Percentiles rank a stretch among this genome's conserved stretches.
These are phyloP conservation scores for Pseudonaja textilis DNA, from an alignment of 2,113 vertebrate species.

Conservation along the genomic window DNA sequence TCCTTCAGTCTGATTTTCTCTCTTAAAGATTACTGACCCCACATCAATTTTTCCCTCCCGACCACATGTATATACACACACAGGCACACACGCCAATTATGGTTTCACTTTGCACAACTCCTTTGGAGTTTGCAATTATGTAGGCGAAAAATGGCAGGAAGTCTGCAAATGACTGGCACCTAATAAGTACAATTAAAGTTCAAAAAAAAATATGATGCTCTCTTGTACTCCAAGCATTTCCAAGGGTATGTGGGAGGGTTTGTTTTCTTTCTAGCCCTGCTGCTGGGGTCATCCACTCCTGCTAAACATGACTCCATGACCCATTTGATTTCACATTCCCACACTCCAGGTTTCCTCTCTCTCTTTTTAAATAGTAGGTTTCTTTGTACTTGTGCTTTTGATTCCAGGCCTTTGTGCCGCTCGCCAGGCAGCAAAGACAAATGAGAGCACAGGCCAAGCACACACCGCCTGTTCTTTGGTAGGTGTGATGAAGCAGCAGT, in stretches of 20 bases:
- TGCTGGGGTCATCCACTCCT: background rate
- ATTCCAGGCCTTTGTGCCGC: background rate
- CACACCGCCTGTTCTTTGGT: background rate
- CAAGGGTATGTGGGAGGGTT: conserved; percentile 2
- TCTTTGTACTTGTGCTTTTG: conserved; percentile 15
- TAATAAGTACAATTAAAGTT: conserved; percentile 10
- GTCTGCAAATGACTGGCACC: conserved; percentile 17
- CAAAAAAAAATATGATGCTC: conserved; percentile 8
- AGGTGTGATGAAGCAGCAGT: background rate
- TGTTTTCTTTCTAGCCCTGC: conserved; percentile 16
- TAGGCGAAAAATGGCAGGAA: conserved; percentile 14
- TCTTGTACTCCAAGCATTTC: conserved; percentile 12
- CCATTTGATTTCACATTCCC: conserved; percentile 15
- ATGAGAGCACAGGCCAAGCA: background rate
- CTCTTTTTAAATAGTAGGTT: conserved; percentile 2
- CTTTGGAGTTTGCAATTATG: conserved; percentile 23
- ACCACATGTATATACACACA: background rate
- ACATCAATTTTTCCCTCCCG: background rate
- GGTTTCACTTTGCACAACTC: conserved; percentile 1
- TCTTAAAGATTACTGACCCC: background rate
- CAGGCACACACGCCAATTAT: background rate
- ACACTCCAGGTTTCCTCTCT: background rate
- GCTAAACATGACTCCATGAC: conserved; percentile 22
- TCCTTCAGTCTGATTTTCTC: background rate
- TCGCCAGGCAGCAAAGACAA: background rate